Evolutionary conservation across 2,113 vertebrate species (phyloP).

Genomic region (Zosterops hypoxanthus): DNA sequence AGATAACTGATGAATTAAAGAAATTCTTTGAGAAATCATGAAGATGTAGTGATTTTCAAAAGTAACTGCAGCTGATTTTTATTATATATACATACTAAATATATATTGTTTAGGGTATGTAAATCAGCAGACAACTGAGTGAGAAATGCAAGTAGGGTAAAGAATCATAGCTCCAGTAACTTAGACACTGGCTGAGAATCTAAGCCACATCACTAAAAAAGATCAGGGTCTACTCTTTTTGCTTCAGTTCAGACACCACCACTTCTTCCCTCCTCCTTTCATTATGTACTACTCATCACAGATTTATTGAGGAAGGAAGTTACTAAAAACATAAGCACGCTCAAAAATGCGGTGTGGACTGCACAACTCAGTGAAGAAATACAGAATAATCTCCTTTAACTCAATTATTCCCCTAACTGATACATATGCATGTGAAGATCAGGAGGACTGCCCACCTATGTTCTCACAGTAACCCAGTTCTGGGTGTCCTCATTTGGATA

Average conservation of each 20-base stretch:
- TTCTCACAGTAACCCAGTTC: neutral
- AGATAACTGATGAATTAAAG: constrained; percentile 80
- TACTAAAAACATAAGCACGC: neutral
- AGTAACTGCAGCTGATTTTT: neutral
- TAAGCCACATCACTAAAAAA: neutral
- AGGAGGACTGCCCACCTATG: neutral
- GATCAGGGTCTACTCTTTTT: neutral
- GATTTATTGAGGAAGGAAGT: neutral
- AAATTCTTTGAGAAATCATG: neutral
- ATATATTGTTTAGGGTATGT: neutral
- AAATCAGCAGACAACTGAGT: neutral
- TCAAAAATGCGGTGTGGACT: neutral
- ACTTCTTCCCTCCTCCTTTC: neutral
- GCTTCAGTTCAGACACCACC: neutral
- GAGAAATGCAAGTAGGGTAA: neutral
- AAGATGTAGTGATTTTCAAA: neutral
- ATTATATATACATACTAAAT: neutral
- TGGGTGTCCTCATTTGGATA: neutral
- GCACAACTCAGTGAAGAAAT: neutral
- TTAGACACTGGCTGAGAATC: neutral
- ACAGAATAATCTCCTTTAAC: neutral
- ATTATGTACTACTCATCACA: neutral
- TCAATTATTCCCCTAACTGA: neutral
- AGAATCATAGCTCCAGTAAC: neutral
- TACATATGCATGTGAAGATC: neutral